Evolutionary conservation across 2,797 vertebrate genomes (phyloP).

Genomic region (Lophotriccus pileatus): DNA sequence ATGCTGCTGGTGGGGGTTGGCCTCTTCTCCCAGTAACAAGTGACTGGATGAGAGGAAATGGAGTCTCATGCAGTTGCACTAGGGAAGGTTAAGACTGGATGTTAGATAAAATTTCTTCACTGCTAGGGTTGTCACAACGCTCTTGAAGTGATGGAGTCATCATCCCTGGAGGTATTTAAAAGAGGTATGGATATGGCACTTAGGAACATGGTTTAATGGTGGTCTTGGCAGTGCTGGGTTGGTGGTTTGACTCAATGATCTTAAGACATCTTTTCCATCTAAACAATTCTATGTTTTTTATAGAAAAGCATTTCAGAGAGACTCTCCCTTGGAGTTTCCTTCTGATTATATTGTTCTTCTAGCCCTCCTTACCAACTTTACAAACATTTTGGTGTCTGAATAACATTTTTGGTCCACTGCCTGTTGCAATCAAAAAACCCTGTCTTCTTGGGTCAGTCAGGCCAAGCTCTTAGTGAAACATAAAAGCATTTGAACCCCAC

Average conservation of each 20-base stretch:
- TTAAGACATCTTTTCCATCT: background rate
- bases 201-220: background rate
- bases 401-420: conserved; percentile 4
- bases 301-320: background rate
- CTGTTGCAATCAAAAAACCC: conserved; percentile 23
- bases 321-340: background rate
- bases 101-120: background rate
- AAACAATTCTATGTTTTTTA: background rate
- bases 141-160: background rate
- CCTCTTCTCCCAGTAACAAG: background rate
- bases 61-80: background rate
- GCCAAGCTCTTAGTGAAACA: background rate
- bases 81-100: background rate
- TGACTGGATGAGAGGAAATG: background rate
- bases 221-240: background rate
- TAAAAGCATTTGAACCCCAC: background rate
- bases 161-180: background rate
- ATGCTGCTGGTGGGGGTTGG: background rate
- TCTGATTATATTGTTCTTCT: background rate
- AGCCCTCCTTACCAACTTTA: background rate
- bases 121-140: background rate
- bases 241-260: background rate
- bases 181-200: background rate
- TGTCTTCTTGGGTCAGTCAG: conserved; percentile 12
- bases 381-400: background rate